These are phyloP conservation scores for Habroteleia sp. DNA, from an alignment of 2,888 invertebrate species.

Conservation along the genomic window DNA sequence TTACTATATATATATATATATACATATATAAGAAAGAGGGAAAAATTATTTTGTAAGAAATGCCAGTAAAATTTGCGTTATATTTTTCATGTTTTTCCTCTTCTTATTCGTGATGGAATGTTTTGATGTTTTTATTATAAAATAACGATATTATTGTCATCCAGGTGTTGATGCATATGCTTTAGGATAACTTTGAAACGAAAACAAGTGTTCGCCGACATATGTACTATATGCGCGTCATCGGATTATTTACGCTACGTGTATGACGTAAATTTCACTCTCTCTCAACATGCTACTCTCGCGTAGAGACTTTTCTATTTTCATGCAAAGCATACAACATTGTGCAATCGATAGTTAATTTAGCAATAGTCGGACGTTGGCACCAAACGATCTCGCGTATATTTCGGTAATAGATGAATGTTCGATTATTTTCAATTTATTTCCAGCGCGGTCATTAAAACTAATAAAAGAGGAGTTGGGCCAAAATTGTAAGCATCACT, in stretches of 20 bases:
- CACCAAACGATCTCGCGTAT: constrained; percentile 28
- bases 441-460: neutral
- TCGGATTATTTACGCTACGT: constrained; percentile 35
- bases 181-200: constrained; percentile 11
- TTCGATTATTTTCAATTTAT: constrained; percentile 5
- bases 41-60: no score
- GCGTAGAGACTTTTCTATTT: constrained; percentile 44
- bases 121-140: constrained; percentile 5
- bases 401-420: constrained; percentile 21
- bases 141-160: constrained; percentile 1
- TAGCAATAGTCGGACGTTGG: constrained; percentile 60
- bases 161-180: constrained; percentile 20
- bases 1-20: no score
- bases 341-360: constrained; percentile 60
- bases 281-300: constrained; percentile 20
- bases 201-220: constrained; percentile 33
- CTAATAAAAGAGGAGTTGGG: no score
- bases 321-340: constrained; percentile 40
- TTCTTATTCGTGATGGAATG: no score
- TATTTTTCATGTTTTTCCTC: neutral
- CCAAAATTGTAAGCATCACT: no score
- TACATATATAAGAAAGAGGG: no score
- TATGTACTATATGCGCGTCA: constrained; percentile 24
- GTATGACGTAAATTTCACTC: constrained; percentile 41
- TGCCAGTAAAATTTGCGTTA: no score